Evolutionary conservation across 2,797 vertebrate species (phyloP).

Genomic region (Lacerta agilis): DNA sequence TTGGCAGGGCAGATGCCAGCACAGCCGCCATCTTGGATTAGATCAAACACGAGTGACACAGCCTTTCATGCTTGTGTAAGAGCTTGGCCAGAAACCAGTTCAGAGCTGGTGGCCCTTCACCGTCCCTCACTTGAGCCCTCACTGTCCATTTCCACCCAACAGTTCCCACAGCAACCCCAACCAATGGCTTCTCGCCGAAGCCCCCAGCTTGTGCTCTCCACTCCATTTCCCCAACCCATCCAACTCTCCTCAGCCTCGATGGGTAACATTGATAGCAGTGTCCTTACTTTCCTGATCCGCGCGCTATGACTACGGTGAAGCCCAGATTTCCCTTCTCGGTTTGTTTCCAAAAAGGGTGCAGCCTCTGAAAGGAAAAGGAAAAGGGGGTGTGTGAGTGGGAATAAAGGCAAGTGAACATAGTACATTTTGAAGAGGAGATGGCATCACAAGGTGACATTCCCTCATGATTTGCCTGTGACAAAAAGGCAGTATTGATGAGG

Average conservation of each 20-base stretch:
- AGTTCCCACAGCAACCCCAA: background rate
- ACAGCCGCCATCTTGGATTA: background rate
- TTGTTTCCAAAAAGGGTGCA: too few species aligned
- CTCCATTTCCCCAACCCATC: background rate
- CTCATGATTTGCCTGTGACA: background rate
- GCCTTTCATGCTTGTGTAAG: too few species aligned
- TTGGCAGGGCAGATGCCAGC: background rate
- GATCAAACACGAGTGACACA: background rate
- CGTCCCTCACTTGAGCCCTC: background rate
- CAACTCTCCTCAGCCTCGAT: too few species aligned
- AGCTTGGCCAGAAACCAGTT: background rate
- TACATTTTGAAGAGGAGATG: background rate
- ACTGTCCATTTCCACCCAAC: background rate
- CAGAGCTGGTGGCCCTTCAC: background rate
- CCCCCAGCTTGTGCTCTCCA: background rate
- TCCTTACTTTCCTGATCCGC: background rate
- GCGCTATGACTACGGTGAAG: background rate
- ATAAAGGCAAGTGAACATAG: too few species aligned
- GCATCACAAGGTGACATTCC: background rate
- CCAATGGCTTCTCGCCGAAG: background rate
- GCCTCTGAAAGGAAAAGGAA: constrained; percentile 8
- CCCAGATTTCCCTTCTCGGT: background rate
- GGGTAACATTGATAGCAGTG: background rate
- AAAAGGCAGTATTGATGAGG: background rate
- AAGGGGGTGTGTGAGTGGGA: background rate